A percentile compares a stretch with the other conserved stretches of the same genome.
phyloP scores from a whole-genome alignment of 2,113 vertebrate genomes.

The Leucopsar rothschildi region DNA sequence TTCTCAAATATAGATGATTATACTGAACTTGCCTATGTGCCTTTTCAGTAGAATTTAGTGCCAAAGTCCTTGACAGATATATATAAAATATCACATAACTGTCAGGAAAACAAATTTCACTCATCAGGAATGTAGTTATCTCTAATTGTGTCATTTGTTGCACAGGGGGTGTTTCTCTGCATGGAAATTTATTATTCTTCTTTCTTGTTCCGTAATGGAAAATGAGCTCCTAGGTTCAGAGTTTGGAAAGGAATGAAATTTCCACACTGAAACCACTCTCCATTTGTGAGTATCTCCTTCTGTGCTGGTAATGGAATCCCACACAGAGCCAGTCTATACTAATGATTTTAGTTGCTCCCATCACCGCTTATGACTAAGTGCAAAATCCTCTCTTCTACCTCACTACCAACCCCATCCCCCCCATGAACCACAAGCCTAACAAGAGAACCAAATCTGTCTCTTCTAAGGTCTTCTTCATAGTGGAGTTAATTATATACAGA shows the following conservation, averaged over 20 bases:
- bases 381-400: not conserved
- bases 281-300: not conserved
- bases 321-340: not conserved
- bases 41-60: not conserved
- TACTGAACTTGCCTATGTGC: not conserved
- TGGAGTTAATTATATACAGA: not conserved
- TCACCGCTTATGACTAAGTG: not conserved
- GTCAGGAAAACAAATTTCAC: not conserved
- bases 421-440: not conserved
- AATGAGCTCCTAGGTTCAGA: not conserved
- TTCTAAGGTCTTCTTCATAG: not conserved
- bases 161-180: not conserved
- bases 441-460: not conserved
- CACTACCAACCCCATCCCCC: too few relatives aligned
- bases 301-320: slow-evolving; percentile 10
- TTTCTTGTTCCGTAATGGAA: not conserved
- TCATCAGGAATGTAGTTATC: not conserved
- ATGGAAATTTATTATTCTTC: not conserved
- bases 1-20: not conserved
- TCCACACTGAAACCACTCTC: not conserved
- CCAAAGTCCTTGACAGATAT: not conserved
- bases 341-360: slow-evolving; percentile 16
- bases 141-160: not conserved
- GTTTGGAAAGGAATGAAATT: not conserved
- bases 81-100: not conserved